Conservation (phyloP, 2,113 vertebrate species). For the Mungos mungo region DNA sequence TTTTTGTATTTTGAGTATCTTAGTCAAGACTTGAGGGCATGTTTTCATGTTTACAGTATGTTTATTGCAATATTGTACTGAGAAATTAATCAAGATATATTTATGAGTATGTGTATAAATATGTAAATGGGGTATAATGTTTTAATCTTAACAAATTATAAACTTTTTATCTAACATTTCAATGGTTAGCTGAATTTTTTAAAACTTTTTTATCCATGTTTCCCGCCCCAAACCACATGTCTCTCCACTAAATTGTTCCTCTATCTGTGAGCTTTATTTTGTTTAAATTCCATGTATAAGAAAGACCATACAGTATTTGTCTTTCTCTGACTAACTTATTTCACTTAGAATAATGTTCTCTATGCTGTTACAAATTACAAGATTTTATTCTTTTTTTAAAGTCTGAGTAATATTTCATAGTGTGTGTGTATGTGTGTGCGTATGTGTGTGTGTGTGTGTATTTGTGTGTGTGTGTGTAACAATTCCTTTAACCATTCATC, state of each 20-base stretch:
- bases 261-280: background rate
- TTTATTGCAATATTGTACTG: background rate
- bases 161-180: background rate
- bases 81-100: background rate
- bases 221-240: background rate
- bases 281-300: background rate
- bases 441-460: background rate
- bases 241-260: background rate
- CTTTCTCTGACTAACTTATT: background rate
- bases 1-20: background rate
- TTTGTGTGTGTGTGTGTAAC: background rate
- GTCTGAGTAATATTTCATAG: background rate
- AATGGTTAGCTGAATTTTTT: background rate
- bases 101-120: background rate
- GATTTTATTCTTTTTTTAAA: background rate
- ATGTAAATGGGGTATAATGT: background rate
- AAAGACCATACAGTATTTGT: background rate
- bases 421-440: background rate
- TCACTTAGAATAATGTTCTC: background rate
- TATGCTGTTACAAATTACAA: background rate
- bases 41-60: background rate
- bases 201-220: background rate
- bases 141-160: background rate
- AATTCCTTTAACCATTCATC: background rate
- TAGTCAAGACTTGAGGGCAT: background rate